These are phyloP conservation scores for Euthynnus affinis DNA, from an alignment of 2,797 vertebrate genomes.

Conservation along the genomic window DNA sequence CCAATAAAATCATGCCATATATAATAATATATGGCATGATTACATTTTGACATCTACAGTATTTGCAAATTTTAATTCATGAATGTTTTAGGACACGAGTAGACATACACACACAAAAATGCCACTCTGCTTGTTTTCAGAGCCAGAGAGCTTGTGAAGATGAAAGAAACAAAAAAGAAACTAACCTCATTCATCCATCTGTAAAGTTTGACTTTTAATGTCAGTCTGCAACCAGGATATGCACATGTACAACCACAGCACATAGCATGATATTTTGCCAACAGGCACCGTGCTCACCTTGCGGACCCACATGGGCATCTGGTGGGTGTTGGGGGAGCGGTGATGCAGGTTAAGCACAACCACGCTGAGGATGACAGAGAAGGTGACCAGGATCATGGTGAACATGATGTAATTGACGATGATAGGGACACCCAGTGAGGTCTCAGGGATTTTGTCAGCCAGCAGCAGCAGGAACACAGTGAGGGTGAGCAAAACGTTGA, in stretches of 20 bases:
- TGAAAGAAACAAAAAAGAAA: too few species aligned
- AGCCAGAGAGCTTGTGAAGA: neutral
- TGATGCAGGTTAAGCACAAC: conserved; percentile 95
- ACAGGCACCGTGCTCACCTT: conserved; percentile 82
- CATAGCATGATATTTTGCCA: neutral
- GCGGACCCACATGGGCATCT: conserved; percentile 92
- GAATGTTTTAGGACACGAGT: too few species aligned
- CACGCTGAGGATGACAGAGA: conserved; percentile 93
- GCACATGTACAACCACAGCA: too few species aligned
- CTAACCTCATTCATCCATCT: neutral
- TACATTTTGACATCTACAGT: too few species aligned
- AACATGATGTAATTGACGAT: conserved; percentile 96
- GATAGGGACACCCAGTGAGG: conserved; percentile 92
- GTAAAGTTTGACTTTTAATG: neutral
- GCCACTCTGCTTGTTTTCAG: neutral
- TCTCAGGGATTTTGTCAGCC: conserved; percentile 94
- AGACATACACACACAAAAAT: neutral
- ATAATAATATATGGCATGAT: too few species aligned
- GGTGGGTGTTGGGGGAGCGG: conserved; percentile 90
- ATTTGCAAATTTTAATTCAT: too few species aligned
- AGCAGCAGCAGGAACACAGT: conserved; percentile 95
- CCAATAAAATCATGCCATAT: too few species aligned
- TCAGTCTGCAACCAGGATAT: neutral
- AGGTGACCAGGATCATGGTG: conserved; percentile 93
- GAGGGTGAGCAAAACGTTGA: conserved; percentile 94